These are phyloP conservation scores for Uromys caudimaculatus DNA, from an alignment of 2,797 vertebrate genomes.

Conservation along the genomic window DNA sequence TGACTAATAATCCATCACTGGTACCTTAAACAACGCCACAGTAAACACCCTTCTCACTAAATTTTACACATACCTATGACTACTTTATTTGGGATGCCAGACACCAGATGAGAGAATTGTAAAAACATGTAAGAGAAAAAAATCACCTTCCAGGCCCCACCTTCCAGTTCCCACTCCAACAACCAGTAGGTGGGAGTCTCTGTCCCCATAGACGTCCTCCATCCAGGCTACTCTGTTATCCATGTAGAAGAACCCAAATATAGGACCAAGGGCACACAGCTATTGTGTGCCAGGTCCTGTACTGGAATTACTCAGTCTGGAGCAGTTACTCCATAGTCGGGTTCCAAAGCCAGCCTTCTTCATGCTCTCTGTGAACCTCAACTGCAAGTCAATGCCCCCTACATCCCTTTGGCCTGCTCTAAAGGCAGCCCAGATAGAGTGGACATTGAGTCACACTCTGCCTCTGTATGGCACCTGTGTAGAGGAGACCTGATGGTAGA, in stretches of 20 bases:
- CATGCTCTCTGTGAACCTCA: not conserved
- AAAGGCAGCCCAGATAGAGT: not conserved
- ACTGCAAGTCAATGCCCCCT: accelerated
- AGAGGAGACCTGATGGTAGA: not conserved
- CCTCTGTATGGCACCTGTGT: not conserved
- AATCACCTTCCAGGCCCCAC: not conserved
- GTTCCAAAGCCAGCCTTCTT: not conserved
- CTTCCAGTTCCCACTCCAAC: not conserved
- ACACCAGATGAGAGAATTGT: not conserved
- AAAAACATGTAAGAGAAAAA: not conserved
- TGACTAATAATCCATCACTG: not conserved
- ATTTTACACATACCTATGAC: accelerated
- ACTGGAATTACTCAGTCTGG: not conserved
- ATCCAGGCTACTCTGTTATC: not conserved
- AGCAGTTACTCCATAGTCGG: not conserved
- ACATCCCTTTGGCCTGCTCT: accelerated
- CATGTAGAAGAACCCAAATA: not conserved
- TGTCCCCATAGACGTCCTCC: not conserved
- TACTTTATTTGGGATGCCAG: not conserved
- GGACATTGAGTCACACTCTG: not conserved
- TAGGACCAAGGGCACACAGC: not conserved
- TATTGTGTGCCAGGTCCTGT: accelerated
- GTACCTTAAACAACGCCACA: not conserved
- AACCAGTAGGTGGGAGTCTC: no score
- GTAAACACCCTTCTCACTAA: not conserved